phyloP scores from a whole-genome alignment of 1,140 invertebrate species.

The Amyelois transitella region DNA sequence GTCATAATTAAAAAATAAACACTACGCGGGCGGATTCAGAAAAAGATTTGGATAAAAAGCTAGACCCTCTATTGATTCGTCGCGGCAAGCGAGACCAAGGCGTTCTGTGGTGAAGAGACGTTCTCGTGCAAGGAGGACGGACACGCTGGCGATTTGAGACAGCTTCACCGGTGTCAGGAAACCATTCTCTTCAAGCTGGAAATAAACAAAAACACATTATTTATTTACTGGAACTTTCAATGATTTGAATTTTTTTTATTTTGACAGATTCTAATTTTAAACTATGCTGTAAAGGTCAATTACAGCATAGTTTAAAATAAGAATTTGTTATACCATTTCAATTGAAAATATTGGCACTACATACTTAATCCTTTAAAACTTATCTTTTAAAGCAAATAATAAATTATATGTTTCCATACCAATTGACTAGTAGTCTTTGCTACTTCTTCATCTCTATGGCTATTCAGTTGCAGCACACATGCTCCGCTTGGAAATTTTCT shows the following conservation, averaged over 20 bases:
- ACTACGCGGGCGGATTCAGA: slow-evolving; percentile 60
- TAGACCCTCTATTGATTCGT: slow-evolving; percentile 94
- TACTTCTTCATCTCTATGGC: slow-evolving; percentile 85
- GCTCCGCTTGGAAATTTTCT: slow-evolving; percentile 93
- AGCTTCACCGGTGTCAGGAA: slow-evolving; percentile 90
- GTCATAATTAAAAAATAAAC: neutral
- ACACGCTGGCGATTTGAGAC: slow-evolving; percentile 86
- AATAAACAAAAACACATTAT: slow-evolving; percentile 35
- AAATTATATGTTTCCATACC: slow-evolving; percentile 62
- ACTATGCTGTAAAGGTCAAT: no score
- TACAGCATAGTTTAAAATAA: no score
- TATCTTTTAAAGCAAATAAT: neutral
- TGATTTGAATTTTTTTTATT: no score
- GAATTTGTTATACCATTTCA: no score
- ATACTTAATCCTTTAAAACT: no score
- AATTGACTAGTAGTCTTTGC: slow-evolving; percentile 81
- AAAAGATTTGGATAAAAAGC: slow-evolving; percentile 94
- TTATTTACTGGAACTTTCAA: neutral
- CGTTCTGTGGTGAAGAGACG: slow-evolving; percentile 88
- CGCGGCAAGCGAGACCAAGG: slow-evolving; percentile 89
- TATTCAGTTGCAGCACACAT: slow-evolving; percentile 88
- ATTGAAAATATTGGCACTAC: no score
- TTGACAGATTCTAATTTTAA: no score
- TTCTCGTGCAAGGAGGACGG: slow-evolving; percentile 92
- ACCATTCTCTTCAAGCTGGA: slow-evolving; percentile 82